Evolutionary conservation across 2,888 invertebrate genomes (phyloP), one percentile per base, ranked within the genome.

Genomic region (Periphyllus acericola): DNA sequence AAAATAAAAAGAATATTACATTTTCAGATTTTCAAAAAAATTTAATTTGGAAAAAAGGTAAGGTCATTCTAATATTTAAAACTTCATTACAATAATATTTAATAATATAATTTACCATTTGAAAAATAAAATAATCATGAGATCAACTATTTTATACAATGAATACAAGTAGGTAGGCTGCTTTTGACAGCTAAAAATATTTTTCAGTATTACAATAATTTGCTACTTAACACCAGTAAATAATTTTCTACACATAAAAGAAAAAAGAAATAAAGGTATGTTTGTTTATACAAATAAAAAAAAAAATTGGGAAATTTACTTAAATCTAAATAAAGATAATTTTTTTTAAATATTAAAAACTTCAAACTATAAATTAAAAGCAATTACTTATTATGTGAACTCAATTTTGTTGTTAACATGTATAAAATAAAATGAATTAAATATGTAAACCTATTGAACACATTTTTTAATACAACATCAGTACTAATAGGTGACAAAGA

Each of bases 61-160:
- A 6, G 34, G 40, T 75, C 46, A 76, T 34, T 74, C 21, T 66
- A 81, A 32, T 66, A 40, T 81, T 87, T 81, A 87, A 74, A 74
- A 81, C 21, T 72, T 84, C 52, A 80, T 87, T 87, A 74, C 74
- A 81, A 40, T 78, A 81, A 40, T 78, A 80, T 71, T 85, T 75
- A 29, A 75, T 60, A 68, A 72, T 81, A 81, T 81, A 75, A 66
- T 87, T 81, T 46, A 87, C 34, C 36, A 74, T 74, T 75, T 46
- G 60, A 87, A 79, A 85, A 87, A 87, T 81, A 87, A 87, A 87
- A 87, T 87, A 87, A 87, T 87, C 40, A 81, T 87, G 87, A 87
- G 87, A 87, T 87, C 87, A 87, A 87, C 87, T 87, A 87, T 87
- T 87, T 87, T 87, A 87, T 81, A 87, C 87, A 87, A 87, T 87